Percentiles rank a stretch among this genome's conserved stretches.
phyloP scores from a whole-genome alignment of 2,113 vertebrate species.

The Carlito syrichta region DNA sequence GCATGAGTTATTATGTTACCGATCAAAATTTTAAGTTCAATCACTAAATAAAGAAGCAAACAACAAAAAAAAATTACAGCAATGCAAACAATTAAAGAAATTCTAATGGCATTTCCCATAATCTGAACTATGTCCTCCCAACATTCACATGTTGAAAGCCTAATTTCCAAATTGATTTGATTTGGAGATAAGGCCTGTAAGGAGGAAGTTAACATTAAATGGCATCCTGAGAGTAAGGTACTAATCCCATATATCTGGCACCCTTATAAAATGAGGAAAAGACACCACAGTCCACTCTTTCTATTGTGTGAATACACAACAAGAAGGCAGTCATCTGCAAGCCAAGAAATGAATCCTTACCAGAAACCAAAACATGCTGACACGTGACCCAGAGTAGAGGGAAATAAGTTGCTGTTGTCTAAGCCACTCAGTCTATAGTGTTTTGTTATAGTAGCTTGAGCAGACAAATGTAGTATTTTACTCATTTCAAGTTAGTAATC shows the following conservation, averaged over 20 bases:
- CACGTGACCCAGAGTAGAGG: neutral
- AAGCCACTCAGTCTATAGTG: neutral
- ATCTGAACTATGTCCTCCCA: neutral
- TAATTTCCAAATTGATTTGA: neutral
- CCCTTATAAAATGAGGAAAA: neutral
- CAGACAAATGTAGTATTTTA: neutral
- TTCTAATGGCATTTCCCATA: neutral
- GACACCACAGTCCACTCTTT: neutral
- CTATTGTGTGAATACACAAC: neutral
- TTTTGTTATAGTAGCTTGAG: neutral
- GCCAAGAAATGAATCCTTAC: neutral
- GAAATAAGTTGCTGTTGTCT: neutral
- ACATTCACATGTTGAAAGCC: neutral
- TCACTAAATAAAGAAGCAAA: neutral
- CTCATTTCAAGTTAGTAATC: neutral
- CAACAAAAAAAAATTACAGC: neutral
- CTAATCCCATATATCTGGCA: neutral
- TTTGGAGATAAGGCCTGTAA: neutral
- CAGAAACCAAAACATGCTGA: neutral
- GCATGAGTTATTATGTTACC: neutral
- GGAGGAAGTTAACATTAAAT: neutral
- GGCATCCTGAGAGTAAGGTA: neutral
- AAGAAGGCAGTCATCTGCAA: neutral
- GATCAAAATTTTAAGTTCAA: neutral
- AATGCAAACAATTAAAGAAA: neutral